Conservation (phyloP, 1,140 invertebrate genomes). For the Zaprionus ornatus region DNA sequence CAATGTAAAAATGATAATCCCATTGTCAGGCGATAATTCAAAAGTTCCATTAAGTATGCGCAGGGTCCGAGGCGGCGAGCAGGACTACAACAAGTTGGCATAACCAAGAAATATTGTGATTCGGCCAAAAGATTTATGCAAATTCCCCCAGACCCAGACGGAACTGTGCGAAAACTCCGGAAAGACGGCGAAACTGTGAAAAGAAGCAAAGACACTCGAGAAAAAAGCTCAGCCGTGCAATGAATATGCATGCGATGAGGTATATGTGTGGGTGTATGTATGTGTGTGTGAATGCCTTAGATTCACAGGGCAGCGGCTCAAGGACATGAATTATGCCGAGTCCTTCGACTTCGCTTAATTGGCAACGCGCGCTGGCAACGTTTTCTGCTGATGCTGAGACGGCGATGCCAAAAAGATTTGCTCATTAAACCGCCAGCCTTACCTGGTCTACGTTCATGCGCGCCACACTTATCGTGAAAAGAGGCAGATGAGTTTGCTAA, state of each 20-base stretch:
- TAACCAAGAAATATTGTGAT: conserved; percentile 45
- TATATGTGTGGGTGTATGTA: neutral
- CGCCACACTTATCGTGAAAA: neutral
- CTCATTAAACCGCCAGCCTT: conserved; percentile 67
- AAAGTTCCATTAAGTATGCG: conserved; percentile 50
- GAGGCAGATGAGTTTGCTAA: neutral
- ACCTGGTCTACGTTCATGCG: conserved; percentile 14
- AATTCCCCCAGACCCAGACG: conserved; percentile 15
- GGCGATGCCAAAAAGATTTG: conserved; percentile 65
- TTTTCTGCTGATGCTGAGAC: conserved; percentile 59
- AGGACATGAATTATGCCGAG: conserved; percentile 60
- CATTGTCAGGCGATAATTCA: conserved; percentile 83
- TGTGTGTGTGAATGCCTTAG: conserved; percentile 17
- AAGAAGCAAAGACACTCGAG: conserved; percentile 23
- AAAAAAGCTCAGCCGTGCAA: conserved; percentile 34
- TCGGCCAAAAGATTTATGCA: conserved; percentile 49
- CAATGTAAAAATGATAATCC: conserved; percentile 83
- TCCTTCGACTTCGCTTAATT: conserved; percentile 54
- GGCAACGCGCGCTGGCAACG: conserved; percentile 60
- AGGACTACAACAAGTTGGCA: conserved; percentile 12
- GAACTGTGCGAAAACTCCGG: neutral
- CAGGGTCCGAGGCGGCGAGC: neutral
- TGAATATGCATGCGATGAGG: conserved; percentile 49
- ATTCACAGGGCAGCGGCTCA: conserved; percentile 16
- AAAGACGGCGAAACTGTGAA: conserved; percentile 22